Evolutionary conservation across 2,797 vertebrate genomes (phyloP), one percentile per base, ranked within the genome.

Genomic region (Pogoniulus pusillus): DNA sequence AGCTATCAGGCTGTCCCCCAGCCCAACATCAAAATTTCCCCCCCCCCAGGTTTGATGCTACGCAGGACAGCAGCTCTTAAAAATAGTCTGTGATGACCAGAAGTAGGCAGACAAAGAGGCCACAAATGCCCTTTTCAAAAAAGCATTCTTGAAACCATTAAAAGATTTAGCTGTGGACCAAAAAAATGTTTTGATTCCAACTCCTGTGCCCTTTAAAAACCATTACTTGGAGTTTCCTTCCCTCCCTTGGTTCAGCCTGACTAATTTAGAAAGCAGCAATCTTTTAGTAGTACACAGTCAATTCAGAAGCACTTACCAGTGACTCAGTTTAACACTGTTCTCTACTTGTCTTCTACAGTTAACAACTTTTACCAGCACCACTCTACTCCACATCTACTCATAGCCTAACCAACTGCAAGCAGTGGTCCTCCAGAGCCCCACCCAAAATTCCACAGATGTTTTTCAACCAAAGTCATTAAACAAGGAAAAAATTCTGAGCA

Each of bases 101-200:
- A 79, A 86, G 51, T 27, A 75, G 32, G 15, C 34, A 80, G 51
- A 35, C 27, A 69, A 85, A 72, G 30, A 76, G 83, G 64, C 29
- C 0, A 0, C 62, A 85, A 87, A 64, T 9, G 29, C 54, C 72
- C 58, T 80, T 88, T 88, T 86, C 64, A 85, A 80, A 37, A 77
- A 85, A 82, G 19, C 22, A 37, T 74, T 93, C 71, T 78, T 90
- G 53, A 89, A 85, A 39, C 22, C n/a, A 49, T 91, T 85, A 73
- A 34, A 72, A 78, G 32, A 81, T 63, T 37, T 37, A 82, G 43
- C 22, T 71, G 60, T 55, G 80, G 54, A 64, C 75, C 77, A 64
- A 81, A 89, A 76, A 47, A n/a, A 70, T 65, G 24, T 57, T 78
- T 35, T 20, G 47, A 81, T 73, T 87, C 53, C 43, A 80, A 7